Evolutionary conservation across 64 coral and sea anemone species (phyloP).

Genomic region (Pocillopora verrucosa): DNA sequence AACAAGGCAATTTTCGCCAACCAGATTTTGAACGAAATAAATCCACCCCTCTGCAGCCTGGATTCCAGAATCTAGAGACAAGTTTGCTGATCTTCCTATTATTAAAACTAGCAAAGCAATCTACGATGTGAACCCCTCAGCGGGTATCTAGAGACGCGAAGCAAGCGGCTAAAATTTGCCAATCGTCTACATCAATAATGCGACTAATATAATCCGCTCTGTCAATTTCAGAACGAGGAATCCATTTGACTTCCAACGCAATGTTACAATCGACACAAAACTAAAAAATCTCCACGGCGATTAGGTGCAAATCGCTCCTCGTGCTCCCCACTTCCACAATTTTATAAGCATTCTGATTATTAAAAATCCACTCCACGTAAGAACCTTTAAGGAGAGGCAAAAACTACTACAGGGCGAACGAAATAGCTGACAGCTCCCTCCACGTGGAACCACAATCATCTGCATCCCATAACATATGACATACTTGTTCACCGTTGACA

Average conservation of each 20-base stretch:
- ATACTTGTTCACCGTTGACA: conserved; percentile 46
- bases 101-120: conserved; percentile 29
- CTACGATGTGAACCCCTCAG: conserved; percentile 6
- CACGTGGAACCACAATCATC: conserved; percentile 2
- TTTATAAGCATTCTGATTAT: background rate
- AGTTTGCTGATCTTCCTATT: background rate
- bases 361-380: background rate
- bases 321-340: conserved; percentile 31
- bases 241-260: conserved; percentile 52
- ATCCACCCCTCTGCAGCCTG: conserved; percentile 48
- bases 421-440: no score
- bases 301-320: conserved; percentile 3
- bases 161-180: no score
- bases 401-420: conserved; percentile 11
- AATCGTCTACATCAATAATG: no score
- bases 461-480: conserved; percentile 34
- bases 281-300: conserved; percentile 51
- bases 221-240: conserved; percentile 37
- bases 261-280: conserved; percentile 13
- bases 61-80: conserved; percentile 30
- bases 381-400: conserved; percentile 2
- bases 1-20: conserved; percentile 23
- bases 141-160: no score
- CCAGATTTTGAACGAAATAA: conserved; percentile 29
- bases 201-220: conserved; percentile 53